Evolutionary conservation across 1,140 invertebrate genomes (phyloP), one percentile per base, ranked within the genome.

Genomic region (Cepaea nemoralis): DNA sequence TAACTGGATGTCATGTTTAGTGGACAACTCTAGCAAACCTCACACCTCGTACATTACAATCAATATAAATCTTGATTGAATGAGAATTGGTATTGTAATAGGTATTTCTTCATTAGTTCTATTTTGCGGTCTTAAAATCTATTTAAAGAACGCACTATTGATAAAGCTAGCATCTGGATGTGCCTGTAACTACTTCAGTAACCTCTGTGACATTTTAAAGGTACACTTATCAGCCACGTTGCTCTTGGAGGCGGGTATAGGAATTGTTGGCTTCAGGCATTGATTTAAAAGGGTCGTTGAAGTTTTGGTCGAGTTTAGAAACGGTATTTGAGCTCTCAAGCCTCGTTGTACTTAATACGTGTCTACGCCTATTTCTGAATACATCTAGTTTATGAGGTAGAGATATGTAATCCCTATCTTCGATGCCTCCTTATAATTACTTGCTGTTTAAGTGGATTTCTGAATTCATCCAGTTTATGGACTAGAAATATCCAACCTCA

Each of bases 171-270:
- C 27, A 19, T 63, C 59, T 63, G 59, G 16, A 63, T 31, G 59
- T 31, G 59, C 33, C 12, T 48, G 14, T 42, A 48, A 33, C 12
- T 27, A 42, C 27, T 45, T 16, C 2, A 48, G 50, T 10, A 74
- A 48, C 2, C 14, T 42, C 2, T 74, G 42, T 74, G 71, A 74
- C 71, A 74, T 74, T 74, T 74, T 2, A 0, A 42, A 45, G 16
- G 22, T 48, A 74, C 71, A 74, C 48, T 74, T 74, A 74, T 45
- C 71, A 74, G 71, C 33, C 70, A 73, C 1, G 50, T 24, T 22
- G 50, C 33, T 31, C 27, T 10, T 63, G 59, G n/a, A 42, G 22
- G 19, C 71, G 50, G 42, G 42, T 74, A 74, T 33, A 24, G 42
- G 42, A 45, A 70, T 0, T 70, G 69, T 70, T 70, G 39, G 37